Percentiles rank a stretch among this genome's conserved stretches.
Conservation (phyloP, 2,113 vertebrate genomes). For the Boleophthalmus pectinirostris region DNA sequence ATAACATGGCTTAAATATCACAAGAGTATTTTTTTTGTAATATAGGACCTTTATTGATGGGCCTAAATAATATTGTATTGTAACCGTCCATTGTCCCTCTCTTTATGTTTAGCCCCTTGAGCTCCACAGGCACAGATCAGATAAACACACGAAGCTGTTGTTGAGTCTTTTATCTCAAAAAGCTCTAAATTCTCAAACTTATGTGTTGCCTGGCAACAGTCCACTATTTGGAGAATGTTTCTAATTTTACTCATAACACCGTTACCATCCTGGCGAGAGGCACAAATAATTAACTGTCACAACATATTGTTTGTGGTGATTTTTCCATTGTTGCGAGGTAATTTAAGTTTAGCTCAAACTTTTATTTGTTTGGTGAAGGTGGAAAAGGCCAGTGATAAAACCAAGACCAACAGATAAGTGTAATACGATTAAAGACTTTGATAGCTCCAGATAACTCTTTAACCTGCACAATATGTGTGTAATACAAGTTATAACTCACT, state of each 20-base stretch:
- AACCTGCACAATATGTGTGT: neutral
- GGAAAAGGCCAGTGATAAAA: neutral
- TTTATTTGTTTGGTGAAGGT: neutral
- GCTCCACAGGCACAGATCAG: slow-evolving; percentile 22
- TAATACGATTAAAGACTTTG: neutral
- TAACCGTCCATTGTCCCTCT: neutral
- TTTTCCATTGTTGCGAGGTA: neutral
- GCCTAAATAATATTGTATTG: too few species aligned
- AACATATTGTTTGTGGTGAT: slow-evolving; percentile 6
- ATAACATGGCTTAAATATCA: too few species aligned
- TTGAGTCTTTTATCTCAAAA: slow-evolving; percentile 35
- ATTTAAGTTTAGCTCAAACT: neutral
- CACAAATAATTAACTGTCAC: slow-evolving; percentile 19
- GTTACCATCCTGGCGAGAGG: slow-evolving; percentile 16
- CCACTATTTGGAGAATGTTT: slow-evolving; percentile 4
- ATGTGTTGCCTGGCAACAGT: slow-evolving; percentile 56
- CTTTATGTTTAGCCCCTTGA: slow-evolving; percentile 13
- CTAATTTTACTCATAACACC: slow-evolving; percentile 23
- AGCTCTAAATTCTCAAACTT: slow-evolving; percentile 27
- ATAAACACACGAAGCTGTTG: slow-evolving; percentile 24
- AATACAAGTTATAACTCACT: neutral
- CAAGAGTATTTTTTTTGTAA: too few species aligned
- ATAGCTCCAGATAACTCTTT: neutral
- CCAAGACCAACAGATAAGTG: neutral
- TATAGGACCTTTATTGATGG: too few species aligned